Evolutionary conservation across 2,113 vertebrate genomes (phyloP).

Genomic region (Oceanodroma tethys): DNA sequence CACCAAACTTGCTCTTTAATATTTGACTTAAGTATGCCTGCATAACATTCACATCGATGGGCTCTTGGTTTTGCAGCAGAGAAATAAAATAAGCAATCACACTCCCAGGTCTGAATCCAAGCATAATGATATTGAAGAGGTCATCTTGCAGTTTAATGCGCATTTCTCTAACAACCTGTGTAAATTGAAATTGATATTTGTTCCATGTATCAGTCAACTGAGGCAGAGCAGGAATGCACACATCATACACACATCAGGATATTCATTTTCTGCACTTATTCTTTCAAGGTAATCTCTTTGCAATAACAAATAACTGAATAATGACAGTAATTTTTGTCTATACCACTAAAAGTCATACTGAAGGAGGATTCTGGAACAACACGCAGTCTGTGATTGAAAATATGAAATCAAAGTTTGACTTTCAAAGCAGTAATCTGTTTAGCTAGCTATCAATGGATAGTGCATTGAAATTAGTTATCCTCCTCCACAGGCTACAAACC

Average conservation of each 20-base stretch:
- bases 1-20: neutral
- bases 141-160: neutral
- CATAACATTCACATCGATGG: neutral
- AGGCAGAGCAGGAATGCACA: neutral
- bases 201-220: neutral
- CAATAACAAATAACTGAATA: neutral
- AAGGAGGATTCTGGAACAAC: neutral
- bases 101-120: slow-evolving; percentile 44
- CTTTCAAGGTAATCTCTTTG: neutral
- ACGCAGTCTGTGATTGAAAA: neutral
- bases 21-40: neutral
- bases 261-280: neutral
- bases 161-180: slow-evolving; percentile 53
- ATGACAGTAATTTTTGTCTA: neutral
- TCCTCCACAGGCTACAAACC: neutral
- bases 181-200: neutral
- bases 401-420: neutral
- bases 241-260: neutral
- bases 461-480: neutral
- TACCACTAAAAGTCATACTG: neutral
- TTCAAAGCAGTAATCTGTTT: neutral
- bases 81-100: slow-evolving; percentile 30
- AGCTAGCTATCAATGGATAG: neutral
- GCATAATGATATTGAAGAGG: neutral
- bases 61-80: neutral